phyloP scores from a whole-genome alignment of 2,888 invertebrate genomes.

The Apamea crenata region DNA sequence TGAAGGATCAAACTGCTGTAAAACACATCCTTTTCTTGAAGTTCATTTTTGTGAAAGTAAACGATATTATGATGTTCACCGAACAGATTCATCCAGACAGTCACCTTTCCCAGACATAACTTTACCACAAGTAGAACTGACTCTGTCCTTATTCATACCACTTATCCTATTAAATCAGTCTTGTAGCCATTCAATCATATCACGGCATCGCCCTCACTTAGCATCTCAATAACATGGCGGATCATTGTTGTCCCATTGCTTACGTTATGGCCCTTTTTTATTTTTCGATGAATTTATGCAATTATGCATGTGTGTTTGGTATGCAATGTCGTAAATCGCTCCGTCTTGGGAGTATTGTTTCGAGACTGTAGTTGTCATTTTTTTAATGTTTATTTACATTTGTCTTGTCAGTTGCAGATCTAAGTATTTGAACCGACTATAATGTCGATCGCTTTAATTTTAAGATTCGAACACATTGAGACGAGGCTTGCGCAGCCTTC shows the following conservation, averaged over 20 bases:
- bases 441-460: not conserved
- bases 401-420: not conserved
- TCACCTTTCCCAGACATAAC: constrained; percentile 13
- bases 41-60: not conserved
- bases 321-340: constrained; percentile 23
- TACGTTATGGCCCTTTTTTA: constrained; percentile 18
- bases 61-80: not conserved
- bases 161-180: constrained; percentile 65
- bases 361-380: constrained; percentile 1
- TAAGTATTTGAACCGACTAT: not conserved
- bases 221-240: constrained; percentile 62
- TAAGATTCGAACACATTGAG: too few relatives aligned
- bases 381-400: constrained; percentile 15
- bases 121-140: not conserved
- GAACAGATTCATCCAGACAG: not conserved
- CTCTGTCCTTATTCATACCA: constrained; percentile 36
- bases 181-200: constrained; percentile 61
- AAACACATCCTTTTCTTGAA: not conserved
- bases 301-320: constrained; percentile 36
- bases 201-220: constrained; percentile 47
- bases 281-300: constrained; percentile 37
- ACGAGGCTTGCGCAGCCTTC: too few relatives aligned
- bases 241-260: constrained; percentile 38
- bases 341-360: constrained; percentile 3
- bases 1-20: not conserved